Evolutionary conservation across 2,888 invertebrate genomes (phyloP), one percentile per base, ranked within the genome.

Genomic region (Drosophila limbata): DNA sequence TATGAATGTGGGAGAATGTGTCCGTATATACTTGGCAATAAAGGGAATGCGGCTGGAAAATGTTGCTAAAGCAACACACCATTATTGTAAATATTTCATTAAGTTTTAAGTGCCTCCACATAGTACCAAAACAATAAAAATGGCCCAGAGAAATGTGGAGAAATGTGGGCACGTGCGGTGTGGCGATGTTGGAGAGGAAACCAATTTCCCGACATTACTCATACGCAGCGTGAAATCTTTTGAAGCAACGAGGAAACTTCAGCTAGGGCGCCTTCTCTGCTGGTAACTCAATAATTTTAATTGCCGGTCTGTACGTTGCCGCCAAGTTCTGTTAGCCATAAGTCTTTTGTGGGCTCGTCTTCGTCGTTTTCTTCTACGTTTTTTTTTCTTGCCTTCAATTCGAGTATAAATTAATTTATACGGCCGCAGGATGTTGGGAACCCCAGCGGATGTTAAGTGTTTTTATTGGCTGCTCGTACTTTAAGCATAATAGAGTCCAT

Each of bases 81-180:
- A 77, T 86, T 81, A 77, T 69, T 79, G 70, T 85, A 79, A 88
- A 85, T 88, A 88, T 88, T 88, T 88, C 86, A 85, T 85, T 88
- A 88, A 83, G 77, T 81, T 83, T 83, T 83, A 81, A 85, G 86
- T 85, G 88, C 82, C 75, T 70, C 57, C 62, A 75, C 75, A 63
- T 62, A 81, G 70, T 67, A 69, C 61, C 65, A 62, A 73, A 73
- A 82, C 78, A 87, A 84, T 80, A 87, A 84, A 85, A 84, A 68
- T 73, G 64, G 57, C 53, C 31, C 52, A 33, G 33, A 56, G 8
- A 5, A 17, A 19, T 25, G 13, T 5, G 28, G 25, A 25, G 28
- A 25, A 40, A 28, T 17, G 25, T 25, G 25, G 11, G 17, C 11
- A 13, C 31, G 37, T 42, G 51, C 33, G 50, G 50, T 35, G 42